Evolutionary conservation across 2,797 vertebrate species (phyloP).

Genomic region (Rhabdomys pumilio): DNA sequence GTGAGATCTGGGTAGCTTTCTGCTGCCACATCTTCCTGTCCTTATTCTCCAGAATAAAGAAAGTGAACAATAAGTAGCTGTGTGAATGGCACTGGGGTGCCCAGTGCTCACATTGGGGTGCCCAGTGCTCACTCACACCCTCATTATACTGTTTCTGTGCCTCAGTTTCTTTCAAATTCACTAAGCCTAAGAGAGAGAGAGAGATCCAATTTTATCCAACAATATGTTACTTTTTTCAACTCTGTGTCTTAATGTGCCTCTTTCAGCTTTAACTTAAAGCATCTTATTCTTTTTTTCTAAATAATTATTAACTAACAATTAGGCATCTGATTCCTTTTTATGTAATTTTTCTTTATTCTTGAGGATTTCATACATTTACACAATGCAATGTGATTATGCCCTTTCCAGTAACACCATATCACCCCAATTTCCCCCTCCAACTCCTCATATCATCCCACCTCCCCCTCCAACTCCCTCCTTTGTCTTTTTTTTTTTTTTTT

Average conservation of each 20-base stretch:
- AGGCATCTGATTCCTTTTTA: neutral
- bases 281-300: neutral
- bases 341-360: neutral
- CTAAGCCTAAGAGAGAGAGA: conserved; percentile 20
- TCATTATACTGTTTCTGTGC: conserved; percentile 56
- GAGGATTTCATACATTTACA: neutral
- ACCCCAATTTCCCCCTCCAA: too few species aligned
- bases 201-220: conserved; percentile 43
- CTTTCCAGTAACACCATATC: too few species aligned
- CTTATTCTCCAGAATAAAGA: conserved; percentile 73
- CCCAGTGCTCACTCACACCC: conserved; percentile 13
- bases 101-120: neutral
- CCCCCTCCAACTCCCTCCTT: too few species aligned
- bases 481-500: neutral
- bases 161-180: conserved; percentile 25
- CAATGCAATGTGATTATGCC: neutral
- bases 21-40: neutral
- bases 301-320: conserved; percentile 38
- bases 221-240: conserved; percentile 6
- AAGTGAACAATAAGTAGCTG: conserved; percentile 36
- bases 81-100: conserved; percentile 21
- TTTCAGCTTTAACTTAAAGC: conserved; percentile 50
- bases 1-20: conserved; percentile 60
- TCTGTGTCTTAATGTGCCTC: conserved; percentile 16
- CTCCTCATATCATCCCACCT: too few species aligned